phyloP scores from a whole-genome alignment of 2,888 invertebrate genomes.

The Nephrotoma guestfalica region DNA sequence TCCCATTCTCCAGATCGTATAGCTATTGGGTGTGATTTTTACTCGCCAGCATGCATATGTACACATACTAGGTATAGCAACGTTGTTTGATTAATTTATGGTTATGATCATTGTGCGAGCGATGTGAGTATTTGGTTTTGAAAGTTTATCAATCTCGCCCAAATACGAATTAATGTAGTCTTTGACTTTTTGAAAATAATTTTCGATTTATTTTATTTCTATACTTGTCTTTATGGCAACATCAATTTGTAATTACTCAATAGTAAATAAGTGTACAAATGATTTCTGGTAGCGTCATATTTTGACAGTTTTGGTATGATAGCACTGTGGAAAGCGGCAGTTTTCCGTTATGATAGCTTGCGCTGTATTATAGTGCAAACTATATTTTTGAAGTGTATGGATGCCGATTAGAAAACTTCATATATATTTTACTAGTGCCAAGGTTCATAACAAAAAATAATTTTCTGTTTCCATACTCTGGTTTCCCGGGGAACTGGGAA shows the following conservation, averaged over 20 bases:
- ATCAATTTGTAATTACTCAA: neutral
- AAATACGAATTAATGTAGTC: neutral
- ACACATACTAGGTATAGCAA: too few relatives aligned
- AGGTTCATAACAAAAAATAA: too few relatives aligned
- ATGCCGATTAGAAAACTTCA: too few relatives aligned
- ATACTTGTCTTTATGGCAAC: neutral
- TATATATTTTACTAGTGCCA: too few relatives aligned
- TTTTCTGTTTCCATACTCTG: too few relatives aligned
- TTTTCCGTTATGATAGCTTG: too few relatives aligned
- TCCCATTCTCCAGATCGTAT: neutral
- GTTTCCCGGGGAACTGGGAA: too few relatives aligned
- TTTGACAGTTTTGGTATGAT: too few relatives aligned
- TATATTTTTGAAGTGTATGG: too few relatives aligned
- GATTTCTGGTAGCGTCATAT: neutral
- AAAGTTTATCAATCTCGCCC: neutral
- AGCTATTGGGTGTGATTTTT: neutral
- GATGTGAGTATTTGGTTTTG: neutral
- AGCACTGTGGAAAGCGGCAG: too few relatives aligned
- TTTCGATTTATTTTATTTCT: neutral
- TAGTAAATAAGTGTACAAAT: neutral
- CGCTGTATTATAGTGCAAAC: too few relatives aligned
- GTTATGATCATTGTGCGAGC: neutral
- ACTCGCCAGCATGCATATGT: neutral
- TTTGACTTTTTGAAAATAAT: neutral
- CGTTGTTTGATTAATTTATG: neutral